phyloP scores from a whole-genome alignment of 2,888 invertebrate genomes.

The Acrobeloides nanus region DNA sequence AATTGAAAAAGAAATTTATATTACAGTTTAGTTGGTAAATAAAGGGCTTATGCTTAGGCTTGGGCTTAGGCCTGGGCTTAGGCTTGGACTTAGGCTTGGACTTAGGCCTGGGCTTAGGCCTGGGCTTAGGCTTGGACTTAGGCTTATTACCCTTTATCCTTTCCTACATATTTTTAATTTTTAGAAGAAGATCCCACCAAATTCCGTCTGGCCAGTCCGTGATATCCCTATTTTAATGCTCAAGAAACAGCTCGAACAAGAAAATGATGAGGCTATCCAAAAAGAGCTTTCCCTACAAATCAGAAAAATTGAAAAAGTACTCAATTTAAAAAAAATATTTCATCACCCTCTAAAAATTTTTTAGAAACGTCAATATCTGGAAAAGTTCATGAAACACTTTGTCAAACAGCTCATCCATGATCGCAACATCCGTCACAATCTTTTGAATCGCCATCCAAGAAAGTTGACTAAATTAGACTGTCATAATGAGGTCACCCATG shows the following conservation, averaged over 20 bases:
- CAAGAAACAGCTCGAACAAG: slow-evolving; percentile 8
- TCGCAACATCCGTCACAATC: slow-evolving; percentile 17
- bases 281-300: slow-evolving; percentile 14
- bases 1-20: too few relatives aligned
- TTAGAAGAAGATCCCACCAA: neutral
- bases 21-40: too few relatives aligned
- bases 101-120: too few relatives aligned
- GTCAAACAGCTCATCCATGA: slow-evolving; percentile 22
- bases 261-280: slow-evolving; percentile 8
- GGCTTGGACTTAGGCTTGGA: too few relatives aligned
- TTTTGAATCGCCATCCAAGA: slow-evolving; percentile 29
- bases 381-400: slow-evolving; percentile 13
- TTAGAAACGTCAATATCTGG: slow-evolving; percentile 21
- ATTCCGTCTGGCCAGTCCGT: slow-evolving; percentile 12
- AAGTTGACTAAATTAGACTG: slow-evolving; percentile 48
- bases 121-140: too few relatives aligned
- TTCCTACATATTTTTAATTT: too few relatives aligned
- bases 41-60: too few relatives aligned
- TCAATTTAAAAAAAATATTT: neutral
- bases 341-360: neutral
- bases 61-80: too few relatives aligned
- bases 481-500: slow-evolving; percentile 50
- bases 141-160: too few relatives aligned
- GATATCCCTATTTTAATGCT: slow-evolving; percentile 24
- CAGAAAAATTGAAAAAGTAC: slow-evolving; percentile 10